phyloP scores from a whole-genome alignment of 2,113 vertebrate species.

The Nothoprocta pentlandii region DNA sequence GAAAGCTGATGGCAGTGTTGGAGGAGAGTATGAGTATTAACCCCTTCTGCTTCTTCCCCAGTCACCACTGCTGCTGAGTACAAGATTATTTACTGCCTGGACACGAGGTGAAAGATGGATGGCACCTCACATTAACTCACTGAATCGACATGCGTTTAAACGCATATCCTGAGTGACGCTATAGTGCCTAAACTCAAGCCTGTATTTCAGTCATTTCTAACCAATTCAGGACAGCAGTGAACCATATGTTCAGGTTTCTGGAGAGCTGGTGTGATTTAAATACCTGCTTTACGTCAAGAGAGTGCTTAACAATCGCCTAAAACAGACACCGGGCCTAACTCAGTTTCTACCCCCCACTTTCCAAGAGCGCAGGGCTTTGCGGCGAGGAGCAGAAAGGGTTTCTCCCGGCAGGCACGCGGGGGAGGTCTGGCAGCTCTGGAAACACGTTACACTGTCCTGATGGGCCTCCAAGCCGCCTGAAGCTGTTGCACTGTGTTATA shows the following conservation, averaged over 20 bases:
- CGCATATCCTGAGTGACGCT: not conserved
- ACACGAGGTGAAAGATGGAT: not conserved
- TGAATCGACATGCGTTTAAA: not conserved
- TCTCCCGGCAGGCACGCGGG: not conserved
- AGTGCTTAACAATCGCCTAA: not conserved
- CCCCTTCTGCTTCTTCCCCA: not conserved
- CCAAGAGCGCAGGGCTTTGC: not conserved
- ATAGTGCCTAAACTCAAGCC: not conserved
- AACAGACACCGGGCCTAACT: not conserved
- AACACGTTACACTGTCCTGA: not conserved
- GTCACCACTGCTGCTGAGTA: not conserved
- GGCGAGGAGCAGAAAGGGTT: not conserved
- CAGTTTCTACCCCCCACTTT: not conserved
- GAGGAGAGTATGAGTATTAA: not conserved
- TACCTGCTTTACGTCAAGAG: not conserved
- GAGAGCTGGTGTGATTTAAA: not conserved
- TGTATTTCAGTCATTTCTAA: not conserved
- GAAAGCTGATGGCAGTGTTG: not conserved
- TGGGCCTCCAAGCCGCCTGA: not conserved
- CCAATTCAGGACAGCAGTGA: not conserved
- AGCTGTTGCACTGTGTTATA: constrained; percentile 24
- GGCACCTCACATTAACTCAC: not conserved
- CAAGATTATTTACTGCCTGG: not conserved
- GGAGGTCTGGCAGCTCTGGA: not conserved
- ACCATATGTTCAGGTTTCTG: not conserved